Evolutionary conservation across 2,888 invertebrate genomes (phyloP).

Genomic region (Spisula subtruncata): DNA sequence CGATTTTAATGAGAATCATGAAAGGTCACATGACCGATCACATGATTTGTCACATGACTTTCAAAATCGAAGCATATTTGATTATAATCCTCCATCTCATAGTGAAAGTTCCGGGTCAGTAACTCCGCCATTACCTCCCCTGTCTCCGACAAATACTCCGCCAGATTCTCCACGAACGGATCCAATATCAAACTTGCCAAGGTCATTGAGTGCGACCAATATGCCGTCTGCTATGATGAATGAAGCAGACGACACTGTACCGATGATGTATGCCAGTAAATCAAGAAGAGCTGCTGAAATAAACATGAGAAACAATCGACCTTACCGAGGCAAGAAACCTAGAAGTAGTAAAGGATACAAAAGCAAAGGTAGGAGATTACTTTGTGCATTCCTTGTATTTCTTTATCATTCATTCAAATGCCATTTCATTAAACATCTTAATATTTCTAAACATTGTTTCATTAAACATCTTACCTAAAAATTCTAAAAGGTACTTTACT

Average conservation of each 20-base stretch:
- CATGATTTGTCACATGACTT: slow-evolving; percentile 64
- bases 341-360: slow-evolving; percentile 31
- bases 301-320: slow-evolving; percentile 61
- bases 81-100: slow-evolving; percentile 73
- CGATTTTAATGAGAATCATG: slow-evolving; percentile 62
- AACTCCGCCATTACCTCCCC: slow-evolving; percentile 82
- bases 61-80: slow-evolving; percentile 78
- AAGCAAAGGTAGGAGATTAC: not conserved
- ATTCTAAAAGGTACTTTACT: no score
- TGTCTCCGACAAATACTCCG: slow-evolving; percentile 79
- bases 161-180: slow-evolving; percentile 74
- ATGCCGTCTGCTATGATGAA: slow-evolving; percentile 70
- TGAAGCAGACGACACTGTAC: slow-evolving; percentile 42
- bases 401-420: no score
- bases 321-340: slow-evolving; percentile 27
- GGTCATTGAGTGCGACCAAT: slow-evolving; percentile 73
- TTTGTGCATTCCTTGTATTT: not conserved
- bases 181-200: slow-evolving; percentile 61
- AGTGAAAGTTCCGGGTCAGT: slow-evolving; percentile 78
- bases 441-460: no score
- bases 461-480: no score
- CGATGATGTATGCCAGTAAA: slow-evolving; percentile 40
- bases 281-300: slow-evolving; percentile 62
- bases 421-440: no score
- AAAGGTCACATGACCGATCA: slow-evolving; percentile 52